These are phyloP conservation scores for Rhea pennata DNA, from an alignment of 2,113 vertebrate genomes.

Conservation along the genomic window DNA sequence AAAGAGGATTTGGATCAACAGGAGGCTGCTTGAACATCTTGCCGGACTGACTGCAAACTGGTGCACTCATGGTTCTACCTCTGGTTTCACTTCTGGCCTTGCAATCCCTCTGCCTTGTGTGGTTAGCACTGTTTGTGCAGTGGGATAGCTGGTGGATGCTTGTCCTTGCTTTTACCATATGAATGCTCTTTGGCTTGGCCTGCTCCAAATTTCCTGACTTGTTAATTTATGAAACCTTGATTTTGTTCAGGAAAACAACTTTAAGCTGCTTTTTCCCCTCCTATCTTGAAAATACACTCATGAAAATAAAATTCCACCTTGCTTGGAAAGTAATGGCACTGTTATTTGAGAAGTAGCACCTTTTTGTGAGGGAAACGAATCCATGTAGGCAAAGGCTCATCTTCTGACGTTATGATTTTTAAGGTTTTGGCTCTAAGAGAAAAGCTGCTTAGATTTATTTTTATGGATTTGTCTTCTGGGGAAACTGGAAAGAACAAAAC, in stretches of 20 bases:
- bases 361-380: not conserved
- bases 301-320: not conserved
- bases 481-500: not conserved
- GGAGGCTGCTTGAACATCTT: not conserved
- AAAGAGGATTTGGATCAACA: not conserved
- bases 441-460: not conserved
- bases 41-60: not conserved
- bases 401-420: not conserved
- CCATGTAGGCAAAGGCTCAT: not conserved
- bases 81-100: not conserved
- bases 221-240: not conserved
- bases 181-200: not conserved
- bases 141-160: not conserved
- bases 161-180: not conserved
- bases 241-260: not conserved
- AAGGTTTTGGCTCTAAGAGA: not conserved
- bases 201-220: not conserved
- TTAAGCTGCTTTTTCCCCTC: not conserved
- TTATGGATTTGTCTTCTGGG: not conserved
- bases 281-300: not conserved
- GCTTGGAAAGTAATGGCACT: not conserved
- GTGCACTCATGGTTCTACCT: not conserved
- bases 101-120: rapidly evolving
- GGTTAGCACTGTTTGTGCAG: not conserved
- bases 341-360: not conserved